Percentiles rank a stretch among this genome's conserved stretches.
These are phyloP conservation scores for Coracopsis vasa DNA, from an alignment of 2,113 vertebrate species.

Conservation along the genomic window DNA sequence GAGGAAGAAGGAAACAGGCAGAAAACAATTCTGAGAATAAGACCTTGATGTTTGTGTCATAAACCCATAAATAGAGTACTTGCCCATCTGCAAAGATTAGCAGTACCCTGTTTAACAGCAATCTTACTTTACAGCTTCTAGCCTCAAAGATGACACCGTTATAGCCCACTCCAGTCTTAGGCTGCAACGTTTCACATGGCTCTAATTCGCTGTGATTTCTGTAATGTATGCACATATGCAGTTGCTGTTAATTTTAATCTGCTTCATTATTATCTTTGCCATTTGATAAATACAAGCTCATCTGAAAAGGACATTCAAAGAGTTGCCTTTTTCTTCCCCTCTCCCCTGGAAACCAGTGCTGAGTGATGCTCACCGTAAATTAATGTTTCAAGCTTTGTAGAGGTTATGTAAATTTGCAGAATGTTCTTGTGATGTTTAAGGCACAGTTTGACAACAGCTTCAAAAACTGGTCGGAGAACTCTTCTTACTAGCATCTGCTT, in stretches of 20 bases:
- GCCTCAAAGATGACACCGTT: not conserved
- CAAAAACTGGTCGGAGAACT: conserved; percentile 45
- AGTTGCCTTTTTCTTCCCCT: not conserved
- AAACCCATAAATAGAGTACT: not conserved
- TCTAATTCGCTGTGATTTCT: conserved; percentile 2
- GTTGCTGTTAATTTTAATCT: conserved; percentile 58
- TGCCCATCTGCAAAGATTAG: not conserved
- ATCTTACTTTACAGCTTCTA: not conserved
- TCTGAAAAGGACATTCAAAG: conserved; percentile 29
- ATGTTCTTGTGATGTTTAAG: conserved; percentile 44
- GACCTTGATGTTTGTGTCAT: not conserved
- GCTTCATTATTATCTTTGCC: conserved; percentile 32
- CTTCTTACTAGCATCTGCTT: conserved; percentile 42
- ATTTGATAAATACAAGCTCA: conserved; percentile 35
- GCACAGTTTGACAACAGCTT: conserved; percentile 49
- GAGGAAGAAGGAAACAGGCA: not conserved
- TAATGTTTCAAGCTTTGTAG: conserved; percentile 43
- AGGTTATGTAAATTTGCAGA: conserved; percentile 37
- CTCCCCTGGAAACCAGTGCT: not conserved
- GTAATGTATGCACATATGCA: not conserved
- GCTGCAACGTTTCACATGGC: not conserved
- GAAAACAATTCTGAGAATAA: not conserved
- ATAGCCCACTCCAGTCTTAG: not conserved
- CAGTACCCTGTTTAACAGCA: not conserved
- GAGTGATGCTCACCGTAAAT: conserved; percentile 42